Evolutionary conservation across 2,888 invertebrate species (phyloP).

Genomic region (Standfussiana lucernea): DNA sequence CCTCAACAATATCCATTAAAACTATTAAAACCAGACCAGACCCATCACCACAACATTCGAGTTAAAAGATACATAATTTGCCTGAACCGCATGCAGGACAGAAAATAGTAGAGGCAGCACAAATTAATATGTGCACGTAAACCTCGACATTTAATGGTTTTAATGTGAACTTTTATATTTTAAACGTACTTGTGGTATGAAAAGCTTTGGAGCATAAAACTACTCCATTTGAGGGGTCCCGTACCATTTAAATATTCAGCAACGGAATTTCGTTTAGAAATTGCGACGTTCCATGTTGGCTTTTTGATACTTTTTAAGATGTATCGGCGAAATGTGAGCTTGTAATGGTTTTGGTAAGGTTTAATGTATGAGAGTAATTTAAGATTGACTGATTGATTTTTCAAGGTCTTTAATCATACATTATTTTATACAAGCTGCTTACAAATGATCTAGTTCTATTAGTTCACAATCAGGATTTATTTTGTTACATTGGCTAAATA

Average conservation of each 20-base stretch:
- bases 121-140: slow-evolving; percentile 63
- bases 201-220: slow-evolving; percentile 68
- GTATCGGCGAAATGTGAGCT: slow-evolving; percentile 36
- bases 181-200: slow-evolving; percentile 67
- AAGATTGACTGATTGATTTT: too few species aligned
- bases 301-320: slow-evolving; percentile 51
- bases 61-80: slow-evolving; percentile 59
- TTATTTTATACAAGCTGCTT: too few species aligned
- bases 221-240: slow-evolving; percentile 68
- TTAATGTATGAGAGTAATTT: slow-evolving; percentile 2
- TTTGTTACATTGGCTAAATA: too few species aligned
- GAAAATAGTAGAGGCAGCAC: slow-evolving; percentile 38
- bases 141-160: slow-evolving; percentile 68
- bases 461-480: too few species aligned
- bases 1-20: slow-evolving; percentile 57
- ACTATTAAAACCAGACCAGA: slow-evolving; percentile 57
- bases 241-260: slow-evolving; percentile 66
- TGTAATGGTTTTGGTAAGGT: slow-evolving; percentile 7
- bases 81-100: slow-evolving; percentile 43
- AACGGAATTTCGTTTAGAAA: slow-evolving; percentile 62
- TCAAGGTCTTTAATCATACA: too few species aligned
- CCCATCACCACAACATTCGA: slow-evolving; percentile 48
- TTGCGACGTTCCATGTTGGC: slow-evolving; percentile 33
- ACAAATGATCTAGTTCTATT: too few species aligned
- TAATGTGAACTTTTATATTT: slow-evolving; percentile 72